These are phyloP conservation scores for Selene dorsalis DNA, from an alignment of 2,797 vertebrate species.

Conservation along the genomic window DNA sequence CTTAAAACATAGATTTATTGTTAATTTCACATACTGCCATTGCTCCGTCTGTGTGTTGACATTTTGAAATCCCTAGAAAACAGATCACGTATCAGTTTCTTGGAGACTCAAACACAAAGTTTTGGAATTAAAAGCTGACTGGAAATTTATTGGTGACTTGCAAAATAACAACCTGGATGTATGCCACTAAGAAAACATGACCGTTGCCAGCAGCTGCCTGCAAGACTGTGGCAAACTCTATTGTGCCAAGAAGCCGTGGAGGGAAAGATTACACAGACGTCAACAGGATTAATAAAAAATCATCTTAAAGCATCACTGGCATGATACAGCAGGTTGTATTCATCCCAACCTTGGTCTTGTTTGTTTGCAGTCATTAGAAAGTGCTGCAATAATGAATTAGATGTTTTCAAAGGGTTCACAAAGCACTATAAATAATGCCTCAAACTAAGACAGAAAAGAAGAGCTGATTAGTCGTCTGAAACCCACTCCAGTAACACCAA, in stretches of 20 bases:
- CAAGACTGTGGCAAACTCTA: background rate
- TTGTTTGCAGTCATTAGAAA: constrained; percentile 38
- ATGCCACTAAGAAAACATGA: constrained; percentile 13
- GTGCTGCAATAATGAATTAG: constrained; percentile 37
- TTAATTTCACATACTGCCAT: too few relatives aligned
- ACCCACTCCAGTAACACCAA: constrained; percentile 17
- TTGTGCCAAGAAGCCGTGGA: background rate
- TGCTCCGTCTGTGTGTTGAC: background rate
- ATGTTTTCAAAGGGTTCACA: constrained; percentile 32
- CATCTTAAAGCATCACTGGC: constrained; percentile 10
- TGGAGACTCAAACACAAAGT: background rate
- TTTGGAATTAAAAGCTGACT: background rate
- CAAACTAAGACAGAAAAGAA: constrained; percentile 10
- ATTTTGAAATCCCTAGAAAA: background rate
- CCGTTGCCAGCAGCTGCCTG: background rate
- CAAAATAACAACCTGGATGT: constrained; percentile 9
- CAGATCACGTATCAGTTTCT: background rate
- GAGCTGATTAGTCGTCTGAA: constrained; percentile 26
- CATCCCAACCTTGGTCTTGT: constrained; percentile 36
- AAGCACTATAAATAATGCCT: constrained; percentile 26
- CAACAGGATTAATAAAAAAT: constrained; percentile 15
- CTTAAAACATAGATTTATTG: too few relatives aligned
- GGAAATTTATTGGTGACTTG: constrained; percentile 5
- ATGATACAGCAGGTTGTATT: background rate
- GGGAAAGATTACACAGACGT: background rate